Evolutionary conservation across 2,797 vertebrate species (phyloP), one percentile per base, ranked within the genome.

Genomic region (Coccyzus lansbergi): DNA sequence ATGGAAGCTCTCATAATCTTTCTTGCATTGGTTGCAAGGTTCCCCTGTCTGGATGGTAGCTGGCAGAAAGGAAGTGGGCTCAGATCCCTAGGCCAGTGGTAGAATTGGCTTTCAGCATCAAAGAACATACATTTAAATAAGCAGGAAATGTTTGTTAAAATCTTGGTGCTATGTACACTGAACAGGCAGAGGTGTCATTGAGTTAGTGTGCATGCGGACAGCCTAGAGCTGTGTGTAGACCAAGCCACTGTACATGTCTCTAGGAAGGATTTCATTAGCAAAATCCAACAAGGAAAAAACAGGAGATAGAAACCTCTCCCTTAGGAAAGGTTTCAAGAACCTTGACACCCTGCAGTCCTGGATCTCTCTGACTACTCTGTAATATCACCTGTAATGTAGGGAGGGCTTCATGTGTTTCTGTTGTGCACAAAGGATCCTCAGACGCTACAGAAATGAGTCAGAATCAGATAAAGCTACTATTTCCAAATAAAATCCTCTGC

Each of bases 121-220:
- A 95, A 87, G 76, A 85, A 53, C 12, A 89, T 85, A 42, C 46
- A 76, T 86, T 64, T 83, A 92, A 95, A 91, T 79, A 95, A 86
- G 91, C 53, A 89, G 69, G 77, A 94, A 96, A 84, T 64, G 33
- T 68, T 81, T 55, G 49, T 83, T 91, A 93, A 92, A 92, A 77
- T 71, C 34, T 40, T 77, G 51, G 24, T 88, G 62, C 31, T 92
- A 18, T 3, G 0, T 52, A 19, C n/a, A 40, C 89, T 67, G 60
- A 93, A 78, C 38, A 88, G 86, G 67, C 40, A 86, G 77, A 90
- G 75, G 52, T 90, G 79, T 88, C 84, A 71, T 4, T 90, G 68
- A 86, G 64, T 88, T 64, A 49, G 24, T 77, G 19, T 40, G 24
- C 25, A 34, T 18, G 53, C 1, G 5, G 65, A 77, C 42, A 90